Base-by-base conservation (phyloP, 2,797 vertebrate genomes). In the Eptatretus atami region DNA sequence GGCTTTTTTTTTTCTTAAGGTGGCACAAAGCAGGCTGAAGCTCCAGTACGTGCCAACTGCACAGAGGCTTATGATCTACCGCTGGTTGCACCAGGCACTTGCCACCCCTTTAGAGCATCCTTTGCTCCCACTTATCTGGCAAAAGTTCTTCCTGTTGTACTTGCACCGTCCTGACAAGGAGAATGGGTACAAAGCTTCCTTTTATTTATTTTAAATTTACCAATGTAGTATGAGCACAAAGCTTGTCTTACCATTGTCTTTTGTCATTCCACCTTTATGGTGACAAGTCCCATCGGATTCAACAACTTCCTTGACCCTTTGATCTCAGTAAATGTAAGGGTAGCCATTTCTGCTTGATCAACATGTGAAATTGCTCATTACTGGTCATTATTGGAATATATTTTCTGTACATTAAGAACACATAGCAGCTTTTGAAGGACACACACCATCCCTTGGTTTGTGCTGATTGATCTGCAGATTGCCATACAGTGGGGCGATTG, bases 121-220 rank as follows among this genome's bases (percentile, higher is more conserved):
- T 10, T 78, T 98, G 52, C 73, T 95, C 68, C 86, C 88, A 0
- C 78, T 98, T 4, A 74, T 94, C 65, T 98, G 88, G 90, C 92
- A 98, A 72, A 96, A 83, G 69, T 95, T 98, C 72, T 78, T 98
- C 64, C 82, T 93, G 67, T 80, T 96, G 15, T 95, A 88, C 70
- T 80, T 98, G 64, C 81, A 82, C 66, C 82, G 85, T 63, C 85
- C 90, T 54, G 92, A 88, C 63, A 86, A 85, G 0, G 86, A 93
- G 12, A 93, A 84, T 53, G 90, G 92, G 92, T 98, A 19, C 19
- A 44, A 44, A 44, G 6, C 4, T 8, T 44, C 31, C 31, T 8
- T 44, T 44, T 44, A 44, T 44, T 44, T 44, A 4, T 44, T 44
- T 44, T 44, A 44, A 44, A 44, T 44, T 4, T 44, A 44, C 31